Percentiles rank a stretch among this genome's conserved stretches.
These are phyloP conservation scores for Galeopsomyia nigrocyanea DNA, from an alignment of 2,888 invertebrate species.

Conservation along the genomic window DNA sequence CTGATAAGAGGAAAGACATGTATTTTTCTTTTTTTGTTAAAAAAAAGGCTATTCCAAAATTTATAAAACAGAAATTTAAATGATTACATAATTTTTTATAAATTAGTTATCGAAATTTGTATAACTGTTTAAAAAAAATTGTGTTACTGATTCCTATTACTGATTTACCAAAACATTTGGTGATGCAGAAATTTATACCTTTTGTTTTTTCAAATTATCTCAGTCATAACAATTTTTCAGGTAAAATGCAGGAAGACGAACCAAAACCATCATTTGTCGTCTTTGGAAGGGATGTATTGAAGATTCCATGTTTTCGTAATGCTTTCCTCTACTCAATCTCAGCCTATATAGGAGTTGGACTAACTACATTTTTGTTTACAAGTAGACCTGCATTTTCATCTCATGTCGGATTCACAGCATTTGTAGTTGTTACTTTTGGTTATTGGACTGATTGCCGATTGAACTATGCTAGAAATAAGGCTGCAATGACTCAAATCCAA, in stretches of 20 bases:
- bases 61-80: slow-evolving; percentile 5
- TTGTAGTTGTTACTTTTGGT: slow-evolving; percentile 30
- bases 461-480: neutral
- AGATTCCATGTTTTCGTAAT: slow-evolving; percentile 49
- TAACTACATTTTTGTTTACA: slow-evolving; percentile 47
- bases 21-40: neutral
- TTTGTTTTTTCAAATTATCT: too few relatives aligned
- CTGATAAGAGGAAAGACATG: slow-evolving; percentile 28
- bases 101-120: too few relatives aligned
- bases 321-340: slow-evolving; percentile 48
- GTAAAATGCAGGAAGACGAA: slow-evolving; percentile 23
- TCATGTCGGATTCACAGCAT: slow-evolving; percentile 47
- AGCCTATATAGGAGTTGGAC: slow-evolving; percentile 42
- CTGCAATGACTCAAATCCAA: neutral
- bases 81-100: too few relatives aligned
- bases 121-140: too few relatives aligned
- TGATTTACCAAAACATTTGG: too few relatives aligned
- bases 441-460: slow-evolving; percentile 45
- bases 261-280: neutral
- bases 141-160: too few relatives aligned
- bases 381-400: slow-evolving; percentile 45
- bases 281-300: slow-evolving; percentile 44
- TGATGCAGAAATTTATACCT: too few relatives aligned
- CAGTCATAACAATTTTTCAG: neutral
- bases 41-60: neutral